phyloP scores from a whole-genome alignment of 2,797 vertebrate genomes.

The Chloroceryle amazona region DNA sequence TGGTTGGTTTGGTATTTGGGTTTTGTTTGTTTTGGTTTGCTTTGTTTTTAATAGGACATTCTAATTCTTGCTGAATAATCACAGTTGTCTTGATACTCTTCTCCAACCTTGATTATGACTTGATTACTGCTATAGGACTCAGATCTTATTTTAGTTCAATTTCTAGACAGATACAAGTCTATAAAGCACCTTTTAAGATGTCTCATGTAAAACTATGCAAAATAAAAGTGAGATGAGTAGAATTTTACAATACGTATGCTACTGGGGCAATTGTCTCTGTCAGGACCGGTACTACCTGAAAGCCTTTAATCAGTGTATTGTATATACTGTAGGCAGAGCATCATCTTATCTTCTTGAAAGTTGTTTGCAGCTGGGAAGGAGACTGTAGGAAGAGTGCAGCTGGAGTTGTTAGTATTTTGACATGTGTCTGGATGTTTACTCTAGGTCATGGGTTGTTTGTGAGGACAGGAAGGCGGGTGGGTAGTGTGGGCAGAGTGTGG shows the following conservation, averaged over 20 bases:
- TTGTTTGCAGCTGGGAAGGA: background rate
- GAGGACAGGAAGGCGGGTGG: background rate
- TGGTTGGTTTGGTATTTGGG: no score
- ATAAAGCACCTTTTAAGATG: background rate
- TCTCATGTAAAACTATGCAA: background rate
- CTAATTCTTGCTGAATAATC: background rate
- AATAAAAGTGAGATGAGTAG: background rate
- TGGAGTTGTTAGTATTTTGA: background rate
- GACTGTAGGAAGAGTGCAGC: background rate
- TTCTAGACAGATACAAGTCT: background rate
- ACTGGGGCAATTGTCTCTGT: background rate
- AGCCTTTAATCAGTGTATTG: background rate
- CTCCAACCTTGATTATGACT: background rate
- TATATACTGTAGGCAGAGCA: accelerated
- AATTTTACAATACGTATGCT: background rate
- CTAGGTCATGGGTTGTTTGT: background rate
- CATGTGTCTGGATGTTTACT: background rate
- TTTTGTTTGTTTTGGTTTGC: background rate
- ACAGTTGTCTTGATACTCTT: background rate
- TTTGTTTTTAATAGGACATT: background rate
- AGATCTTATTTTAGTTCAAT: background rate
- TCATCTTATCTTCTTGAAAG: background rate
- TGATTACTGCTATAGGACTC: background rate
- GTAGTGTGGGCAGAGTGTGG: background rate
- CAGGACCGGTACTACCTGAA: background rate